A percentile compares a stretch with the other conserved stretches of the same genome.
phyloP scores from a whole-genome alignment of 1,140 invertebrate species.

The Cryptotermes secundus region DNA sequence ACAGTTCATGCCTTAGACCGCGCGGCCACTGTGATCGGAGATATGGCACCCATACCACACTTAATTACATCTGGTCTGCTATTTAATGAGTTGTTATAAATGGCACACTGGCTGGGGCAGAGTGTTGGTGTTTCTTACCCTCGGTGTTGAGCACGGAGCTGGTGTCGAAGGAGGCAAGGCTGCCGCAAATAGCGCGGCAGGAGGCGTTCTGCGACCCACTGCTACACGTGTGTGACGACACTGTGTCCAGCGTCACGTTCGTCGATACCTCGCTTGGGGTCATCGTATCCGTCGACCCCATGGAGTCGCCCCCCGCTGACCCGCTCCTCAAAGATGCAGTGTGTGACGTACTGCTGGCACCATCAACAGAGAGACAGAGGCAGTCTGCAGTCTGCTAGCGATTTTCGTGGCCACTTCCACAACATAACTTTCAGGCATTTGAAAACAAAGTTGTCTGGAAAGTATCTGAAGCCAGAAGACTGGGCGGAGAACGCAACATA shows the following conservation, averaged over 20 bases:
- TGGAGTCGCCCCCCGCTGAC: slow-evolving; percentile 43
- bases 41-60: too few species aligned
- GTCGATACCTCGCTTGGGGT: slow-evolving; percentile 50
- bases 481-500: too few species aligned
- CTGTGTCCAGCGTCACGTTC: slow-evolving; percentile 51
- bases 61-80: too few species aligned
- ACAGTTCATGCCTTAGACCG: too few species aligned
- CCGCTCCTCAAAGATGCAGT: slow-evolving; percentile 24
- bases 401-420: neutral
- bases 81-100: too few species aligned
- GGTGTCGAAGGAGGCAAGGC: slow-evolving; percentile 54
- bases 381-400: neutral
- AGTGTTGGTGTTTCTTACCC: slow-evolving; percentile 41
- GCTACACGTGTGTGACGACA: slow-evolving; percentile 46
- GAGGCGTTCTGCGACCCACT: slow-evolving; percentile 50
- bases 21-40: too few species aligned
- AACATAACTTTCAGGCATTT: neutral
- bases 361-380: neutral
- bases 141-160: slow-evolving; percentile 53
- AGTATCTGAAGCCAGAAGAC: too few species aligned
- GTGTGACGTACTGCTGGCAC: slow-evolving; percentile 26
- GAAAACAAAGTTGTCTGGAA: neutral
- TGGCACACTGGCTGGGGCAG: too few species aligned
- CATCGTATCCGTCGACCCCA: slow-evolving; percentile 53
- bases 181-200: slow-evolving; percentile 51